These are phyloP conservation scores for Pseudorasbora parva DNA, from an alignment of 2,113 vertebrate genomes.

Conservation along the genomic window DNA sequence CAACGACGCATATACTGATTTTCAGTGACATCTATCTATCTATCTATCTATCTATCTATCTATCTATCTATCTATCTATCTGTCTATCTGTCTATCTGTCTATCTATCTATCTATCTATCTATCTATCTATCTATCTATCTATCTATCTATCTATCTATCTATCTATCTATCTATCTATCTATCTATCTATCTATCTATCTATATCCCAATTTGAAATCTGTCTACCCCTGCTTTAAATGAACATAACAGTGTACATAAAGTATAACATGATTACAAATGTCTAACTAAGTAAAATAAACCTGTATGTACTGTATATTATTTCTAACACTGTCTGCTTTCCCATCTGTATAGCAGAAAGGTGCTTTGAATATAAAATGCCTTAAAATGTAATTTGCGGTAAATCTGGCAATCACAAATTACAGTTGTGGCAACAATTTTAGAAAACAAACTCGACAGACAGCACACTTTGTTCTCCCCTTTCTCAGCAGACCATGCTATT, in stretches of 20 bases:
- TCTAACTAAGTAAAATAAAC: neutral
- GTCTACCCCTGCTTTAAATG: neutral
- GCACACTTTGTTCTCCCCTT: slow-evolving; percentile 26
- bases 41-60: neutral
- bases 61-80: no score
- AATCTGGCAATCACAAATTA: neutral
- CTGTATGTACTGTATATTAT: neutral
- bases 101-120: neutral
- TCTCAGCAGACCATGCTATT: slow-evolving; percentile 41
- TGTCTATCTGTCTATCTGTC: no score
- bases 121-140: neutral
- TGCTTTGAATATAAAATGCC: neutral
- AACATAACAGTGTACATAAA: neutral
- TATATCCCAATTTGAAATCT: neutral
- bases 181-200: neutral
- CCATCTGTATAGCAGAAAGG: neutral
- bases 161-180: no score
- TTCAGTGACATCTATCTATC: neutral
- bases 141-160: no score
- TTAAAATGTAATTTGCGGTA: slow-evolving; percentile 4
- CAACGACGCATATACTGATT: no score
- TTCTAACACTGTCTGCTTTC: neutral
- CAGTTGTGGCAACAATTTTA: neutral
- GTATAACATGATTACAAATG: neutral
- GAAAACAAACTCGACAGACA: slow-evolving; percentile 25